Conservation (phyloP, 2,113 vertebrate species). For the Neodontobutis hainanensis region DNA sequence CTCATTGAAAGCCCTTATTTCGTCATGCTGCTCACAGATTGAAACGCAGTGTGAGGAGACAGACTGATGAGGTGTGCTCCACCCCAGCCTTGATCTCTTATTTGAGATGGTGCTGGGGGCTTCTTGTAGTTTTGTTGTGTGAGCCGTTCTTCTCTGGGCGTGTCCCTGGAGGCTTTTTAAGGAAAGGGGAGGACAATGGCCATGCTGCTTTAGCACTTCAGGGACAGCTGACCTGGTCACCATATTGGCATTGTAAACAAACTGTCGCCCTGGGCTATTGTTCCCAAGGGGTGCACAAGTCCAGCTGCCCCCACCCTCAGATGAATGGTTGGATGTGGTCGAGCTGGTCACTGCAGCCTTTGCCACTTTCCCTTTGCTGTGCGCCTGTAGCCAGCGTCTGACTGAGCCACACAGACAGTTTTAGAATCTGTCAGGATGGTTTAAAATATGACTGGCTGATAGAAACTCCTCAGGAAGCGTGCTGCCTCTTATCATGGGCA, state of each 20-base stretch:
- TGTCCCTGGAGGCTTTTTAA: constrained; percentile 49
- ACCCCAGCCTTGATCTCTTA: constrained; percentile 57
- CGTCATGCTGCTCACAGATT: constrained; percentile 48
- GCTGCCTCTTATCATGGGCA: constrained; percentile 30
- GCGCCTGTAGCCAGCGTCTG: constrained; percentile 19
- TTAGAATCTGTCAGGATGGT: constrained; percentile 59
- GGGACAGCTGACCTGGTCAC: constrained; percentile 64
- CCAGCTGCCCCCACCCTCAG: constrained; percentile 33
- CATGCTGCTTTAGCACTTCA: constrained; percentile 12
- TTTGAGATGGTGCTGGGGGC: constrained; percentile 53
- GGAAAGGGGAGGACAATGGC: constrained; percentile 44
- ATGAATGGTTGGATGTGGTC: constrained; percentile 11
- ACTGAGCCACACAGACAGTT: constrained; percentile 35
- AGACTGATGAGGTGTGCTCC: constrained; percentile 60
- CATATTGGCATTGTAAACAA: constrained; percentile 65
- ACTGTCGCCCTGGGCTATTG: constrained; percentile 45
- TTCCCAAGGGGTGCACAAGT: constrained; percentile 23
- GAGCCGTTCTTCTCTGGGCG: constrained; percentile 55
- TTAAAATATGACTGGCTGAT: constrained; percentile 44
- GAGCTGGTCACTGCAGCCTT: too few species aligned
- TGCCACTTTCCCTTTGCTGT: constrained; percentile 10
- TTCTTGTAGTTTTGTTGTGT: constrained; percentile 55
- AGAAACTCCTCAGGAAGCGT: constrained; percentile 39
- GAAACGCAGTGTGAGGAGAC: constrained; percentile 60
- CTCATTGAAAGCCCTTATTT: constrained; percentile 57